A percentile compares a stretch with the other conserved stretches of the same genome.
Conservation (phyloP, 2,113 vertebrate species). For the Syrmaticus mikado region DNA sequence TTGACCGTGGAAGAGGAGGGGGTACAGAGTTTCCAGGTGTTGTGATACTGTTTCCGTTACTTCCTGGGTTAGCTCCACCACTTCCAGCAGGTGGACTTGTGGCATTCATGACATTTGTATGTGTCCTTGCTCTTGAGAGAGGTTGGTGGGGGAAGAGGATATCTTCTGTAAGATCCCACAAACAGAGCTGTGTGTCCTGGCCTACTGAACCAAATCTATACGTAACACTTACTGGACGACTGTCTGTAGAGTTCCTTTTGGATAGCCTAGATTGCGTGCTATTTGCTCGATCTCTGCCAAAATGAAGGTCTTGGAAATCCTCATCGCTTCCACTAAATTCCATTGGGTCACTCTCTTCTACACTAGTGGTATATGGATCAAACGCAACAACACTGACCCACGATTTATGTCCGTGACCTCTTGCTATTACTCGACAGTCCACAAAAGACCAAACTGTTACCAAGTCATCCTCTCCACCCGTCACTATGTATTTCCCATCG, state of each 20-base stretch:
- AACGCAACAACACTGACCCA: conserved; percentile 99
- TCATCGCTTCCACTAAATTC: conserved; percentile 98
- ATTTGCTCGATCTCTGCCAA: conserved; percentile 91
- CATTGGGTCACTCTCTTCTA: conserved; percentile 92
- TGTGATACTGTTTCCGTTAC: conserved; percentile 84
- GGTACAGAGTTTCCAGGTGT: conserved; percentile 86
- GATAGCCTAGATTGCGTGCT: conserved; percentile 94
- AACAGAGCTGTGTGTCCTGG: conserved; percentile 96
- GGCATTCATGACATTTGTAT: conserved; percentile 98
- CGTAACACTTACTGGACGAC: conserved; percentile 93
- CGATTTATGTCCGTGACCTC: conserved; percentile 96
- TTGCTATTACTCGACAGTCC: conserved; percentile 94
- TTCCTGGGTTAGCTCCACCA: conserved; percentile 77
- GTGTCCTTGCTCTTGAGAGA: conserved; percentile 95
- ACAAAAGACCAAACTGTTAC: conserved; percentile 98
- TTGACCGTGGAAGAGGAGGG: conserved; percentile 92
- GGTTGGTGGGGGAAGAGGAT: conserved; percentile 98
- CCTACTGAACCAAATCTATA: conserved; percentile 98
- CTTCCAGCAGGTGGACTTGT: conserved; percentile 86
- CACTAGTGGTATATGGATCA: conserved; percentile 96
- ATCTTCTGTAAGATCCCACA: conserved; percentile 99
- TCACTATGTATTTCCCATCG: conserved; percentile 95
- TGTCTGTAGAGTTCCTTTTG: conserved; percentile 97
- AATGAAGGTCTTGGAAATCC: conserved; percentile 95
- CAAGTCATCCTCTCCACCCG: conserved; percentile 96